Percentiles rank a stretch among this genome's conserved stretches.
These are phyloP conservation scores for Oreochromis niloticus DNA, from an alignment of 2,113 vertebrate genomes.

Conservation along the genomic window DNA sequence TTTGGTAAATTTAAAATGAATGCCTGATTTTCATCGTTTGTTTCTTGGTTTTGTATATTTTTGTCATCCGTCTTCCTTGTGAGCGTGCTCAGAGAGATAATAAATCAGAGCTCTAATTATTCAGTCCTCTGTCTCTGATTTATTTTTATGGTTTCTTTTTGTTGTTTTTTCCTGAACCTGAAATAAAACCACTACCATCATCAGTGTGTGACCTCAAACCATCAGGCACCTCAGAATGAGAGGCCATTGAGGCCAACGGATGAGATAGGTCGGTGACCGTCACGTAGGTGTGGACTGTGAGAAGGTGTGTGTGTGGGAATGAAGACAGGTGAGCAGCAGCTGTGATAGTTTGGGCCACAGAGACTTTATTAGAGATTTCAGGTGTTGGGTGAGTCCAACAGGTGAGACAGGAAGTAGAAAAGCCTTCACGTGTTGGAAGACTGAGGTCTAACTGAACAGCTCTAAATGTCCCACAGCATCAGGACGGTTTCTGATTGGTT, in stretches of 20 bases:
- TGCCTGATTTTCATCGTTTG: neutral
- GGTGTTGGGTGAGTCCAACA: slow-evolving; percentile 48
- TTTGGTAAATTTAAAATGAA: neutral
- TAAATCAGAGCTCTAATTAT: neutral
- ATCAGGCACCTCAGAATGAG: neutral
- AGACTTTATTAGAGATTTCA: slow-evolving; percentile 56
- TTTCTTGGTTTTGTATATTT: neutral
- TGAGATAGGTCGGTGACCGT: neutral
- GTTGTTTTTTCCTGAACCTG: neutral
- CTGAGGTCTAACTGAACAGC: slow-evolving; percentile 38
- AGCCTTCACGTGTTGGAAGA: slow-evolving; percentile 37
- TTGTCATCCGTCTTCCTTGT: neutral
- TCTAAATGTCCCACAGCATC: slow-evolving; percentile 15
- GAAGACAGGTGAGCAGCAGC: slow-evolving; percentile 13
- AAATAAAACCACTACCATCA: neutral
- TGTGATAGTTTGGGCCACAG: slow-evolving; percentile 16
- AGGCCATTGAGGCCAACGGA: neutral
- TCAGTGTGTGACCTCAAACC: neutral
- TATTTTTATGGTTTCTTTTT: neutral
- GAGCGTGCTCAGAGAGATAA: neutral
- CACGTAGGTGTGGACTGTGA: neutral
- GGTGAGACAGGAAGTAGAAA: slow-evolving; percentile 44
- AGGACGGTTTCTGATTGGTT: slow-evolving; percentile 29
- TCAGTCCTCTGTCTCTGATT: neutral
- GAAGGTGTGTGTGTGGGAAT: neutral